Evolutionary conservation across 2,113 vertebrate genomes (phyloP), one percentile per base, ranked within the genome.

Genomic region (Prionailurus bengalensis): DNA sequence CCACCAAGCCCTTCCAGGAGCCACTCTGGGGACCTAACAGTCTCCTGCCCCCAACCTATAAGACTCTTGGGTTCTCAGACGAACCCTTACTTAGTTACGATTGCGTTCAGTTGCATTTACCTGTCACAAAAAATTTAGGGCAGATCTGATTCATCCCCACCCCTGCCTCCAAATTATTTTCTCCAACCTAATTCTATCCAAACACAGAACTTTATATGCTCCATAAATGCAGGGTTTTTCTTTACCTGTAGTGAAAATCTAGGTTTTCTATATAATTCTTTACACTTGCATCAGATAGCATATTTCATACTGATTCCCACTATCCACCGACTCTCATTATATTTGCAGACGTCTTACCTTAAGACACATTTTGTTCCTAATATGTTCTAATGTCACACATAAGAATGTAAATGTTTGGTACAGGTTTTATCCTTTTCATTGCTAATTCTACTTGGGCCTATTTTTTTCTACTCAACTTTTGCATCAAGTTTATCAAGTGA

Each of bases 121-220:
- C 29, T 53, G 48, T 39, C 73, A 68, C 36, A 14, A 74, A 65
- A 27, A 61, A 25, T 76, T 45, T 31, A 91, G 83, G 63, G 76
- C n/a, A 12, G 5, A 53, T 96, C 42, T 58, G 36, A 42, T 58
- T 48, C 39, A 33, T 68, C 51, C 66, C 36, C 14, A 45, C 45
- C 45, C 45, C 45, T 45, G 45, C 45, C 1, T 9, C 39, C 36
- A 89, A 61, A 15, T 45, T 42, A 89, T 33, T 87, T 79, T 29
- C 70, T 90, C 55, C 33, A 74, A 82, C 33, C 27, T 53, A 70
- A 45, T 42, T 89, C 19, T 95, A 73, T 61, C 55, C 70, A 91
- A 84, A 71, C 66, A 27, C 21, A 15, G 39, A 82, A 65, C 21
- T 73, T 78, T 25, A n/a, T 42, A n/a, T 61, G 36, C 36, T 58